Base-by-base conservation (phyloP, 2,113 vertebrate species). In the Strix uralensis region DNA sequence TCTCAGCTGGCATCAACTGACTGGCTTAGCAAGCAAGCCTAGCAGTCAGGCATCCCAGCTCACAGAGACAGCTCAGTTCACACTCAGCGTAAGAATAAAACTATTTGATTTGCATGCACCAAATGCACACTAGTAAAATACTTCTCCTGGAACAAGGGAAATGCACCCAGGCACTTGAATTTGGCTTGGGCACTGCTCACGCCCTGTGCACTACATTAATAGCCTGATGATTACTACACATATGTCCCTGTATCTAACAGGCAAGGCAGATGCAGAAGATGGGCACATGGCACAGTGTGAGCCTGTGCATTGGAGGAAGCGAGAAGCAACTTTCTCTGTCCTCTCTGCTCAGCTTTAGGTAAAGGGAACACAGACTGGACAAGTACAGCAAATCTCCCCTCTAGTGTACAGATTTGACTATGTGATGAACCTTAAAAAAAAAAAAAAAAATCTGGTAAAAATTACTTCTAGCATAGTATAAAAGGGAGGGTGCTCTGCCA, bases 141-240 rank as follows among this genome's bases (percentile, higher is more conserved):
- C 23, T 70, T 51, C 47, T 51, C 58, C 65, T 5, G 7, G 26
- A n/a, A 12, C 51, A 49, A 0, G 4, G 73, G 38, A 86, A 61
- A 70, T 10, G 8, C 30, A 77, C 40, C 4, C 14, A 54, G 74
- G 58, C 17, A 9, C 74, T 36, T 44, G 9, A 21, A 57, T 55
- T 52, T 62, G 36, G 21, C 55, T 46, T 59, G 49, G 57, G 91
- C 55, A 29, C 58, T 69, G 42, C 67, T 90, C 71, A 34, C 0
- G 1, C 19, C 52, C 58, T 13, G 11, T 2, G 4, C 14, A 11
- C 61, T 44, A 11, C 27, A 7, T 19, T 77, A 62, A 5, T 0
- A 92, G 69, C 63, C 36, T 51, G 61, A 38, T 9, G 23, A 21
- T 32, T 74, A 87, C 73, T 17, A 66, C 23, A 27, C 8, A 10